A percentile compares a stretch with the other conserved stretches of the same genome.
phyloP scores from a whole-genome alignment of 2,888 invertebrate genomes.

The Agapostemon virescens region DNA sequence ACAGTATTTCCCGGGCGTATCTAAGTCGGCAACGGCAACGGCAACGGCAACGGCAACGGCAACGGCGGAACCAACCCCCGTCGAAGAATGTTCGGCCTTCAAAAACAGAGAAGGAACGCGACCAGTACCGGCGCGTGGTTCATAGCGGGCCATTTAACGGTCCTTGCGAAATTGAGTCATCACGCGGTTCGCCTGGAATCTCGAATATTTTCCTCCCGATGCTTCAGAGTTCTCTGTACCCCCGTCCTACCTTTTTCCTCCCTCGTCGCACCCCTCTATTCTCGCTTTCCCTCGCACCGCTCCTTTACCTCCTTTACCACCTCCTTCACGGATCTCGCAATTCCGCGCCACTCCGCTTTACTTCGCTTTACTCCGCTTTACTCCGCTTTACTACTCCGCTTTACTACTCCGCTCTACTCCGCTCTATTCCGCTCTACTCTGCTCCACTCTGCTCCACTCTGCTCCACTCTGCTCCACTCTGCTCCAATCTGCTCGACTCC shows the following conservation, averaged over 20 bases:
- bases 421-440: too few relatives aligned
- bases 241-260: conserved; percentile 29
- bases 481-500: neutral
- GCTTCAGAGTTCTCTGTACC: conserved; percentile 66
- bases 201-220: conserved; percentile 82
- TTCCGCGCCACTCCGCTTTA: neutral
- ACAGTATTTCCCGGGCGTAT: conserved; percentile 38
- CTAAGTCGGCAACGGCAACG: too few relatives aligned
- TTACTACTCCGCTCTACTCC: too few relatives aligned
- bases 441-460: neutral
- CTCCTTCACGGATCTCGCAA: neutral
- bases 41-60: too few relatives aligned
- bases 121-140: conserved; percentile 70
- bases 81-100: conserved; percentile 78
- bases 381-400: too few relatives aligned
- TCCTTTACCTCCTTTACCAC: conserved; percentile 28
- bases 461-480: neutral
- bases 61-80: conserved; percentile 57
- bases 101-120: conserved; percentile 77
- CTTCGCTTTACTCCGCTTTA: neutral
- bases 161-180: conserved; percentile 80
- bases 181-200: conserved; percentile 80
- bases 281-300: conserved; percentile 20
- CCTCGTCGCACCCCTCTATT: conserved; percentile 32
- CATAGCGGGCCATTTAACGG: conserved; percentile 79